Evolutionary conservation across 1,140 invertebrate species (phyloP).

Genomic region (Brachionus koreanus): DNA sequence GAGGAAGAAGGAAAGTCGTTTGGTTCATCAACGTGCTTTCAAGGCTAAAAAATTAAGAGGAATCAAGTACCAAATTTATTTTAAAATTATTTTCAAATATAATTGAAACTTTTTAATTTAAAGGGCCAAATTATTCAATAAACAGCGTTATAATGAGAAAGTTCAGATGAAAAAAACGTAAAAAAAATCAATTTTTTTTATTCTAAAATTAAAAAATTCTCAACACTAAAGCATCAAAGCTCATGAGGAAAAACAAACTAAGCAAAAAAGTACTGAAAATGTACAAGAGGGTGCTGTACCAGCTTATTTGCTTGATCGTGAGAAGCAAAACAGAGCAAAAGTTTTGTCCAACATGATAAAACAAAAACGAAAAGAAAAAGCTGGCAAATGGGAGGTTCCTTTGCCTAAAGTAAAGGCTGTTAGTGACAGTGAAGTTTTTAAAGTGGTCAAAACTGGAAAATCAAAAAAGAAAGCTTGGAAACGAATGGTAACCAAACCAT

Average conservation of each 20-base stretch:
- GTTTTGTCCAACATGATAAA: conserved; percentile 98
- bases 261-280: conserved; percentile 71
- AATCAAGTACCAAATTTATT: conserved; percentile 67
- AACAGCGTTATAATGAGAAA: conserved; percentile 92
- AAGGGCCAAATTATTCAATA: conserved; percentile 89
- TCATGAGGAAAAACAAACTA: conserved; percentile 66
- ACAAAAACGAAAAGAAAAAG: conserved; percentile 98
- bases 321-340: conserved; percentile 87
- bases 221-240: conserved; percentile 54
- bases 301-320: conserved; percentile 90
- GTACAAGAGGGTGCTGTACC: conserved; percentile 82
- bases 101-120: neutral
- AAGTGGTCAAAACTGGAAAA: conserved; percentile 89
- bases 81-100: neutral
- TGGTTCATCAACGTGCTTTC: conserved; percentile 79
- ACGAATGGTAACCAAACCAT: conserved; percentile 93
- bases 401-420: conserved; percentile 95
- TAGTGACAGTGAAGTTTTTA: conserved; percentile 96
- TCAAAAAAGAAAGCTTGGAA: conserved; percentile 93
- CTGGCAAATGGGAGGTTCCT: conserved; percentile 99
- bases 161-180: conserved; percentile 96
- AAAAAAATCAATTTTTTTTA: neutral
- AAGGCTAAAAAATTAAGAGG: conserved; percentile 86
- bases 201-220: neutral
- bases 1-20: conserved; percentile 87